phyloP scores from a whole-genome alignment of 2,113 vertebrate species.

The Tylochromis polylepis region DNA sequence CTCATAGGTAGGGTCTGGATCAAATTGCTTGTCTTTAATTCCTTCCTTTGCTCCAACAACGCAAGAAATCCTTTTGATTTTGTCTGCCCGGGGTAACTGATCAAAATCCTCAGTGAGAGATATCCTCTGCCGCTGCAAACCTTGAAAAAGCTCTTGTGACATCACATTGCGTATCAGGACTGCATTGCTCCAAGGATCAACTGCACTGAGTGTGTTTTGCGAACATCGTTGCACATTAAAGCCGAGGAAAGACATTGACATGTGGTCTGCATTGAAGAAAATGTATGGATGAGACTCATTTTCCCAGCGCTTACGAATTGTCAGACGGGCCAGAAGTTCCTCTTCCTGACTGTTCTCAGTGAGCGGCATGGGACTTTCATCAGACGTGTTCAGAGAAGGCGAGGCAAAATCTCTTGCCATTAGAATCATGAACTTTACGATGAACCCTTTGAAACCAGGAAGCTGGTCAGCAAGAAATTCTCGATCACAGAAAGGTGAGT shows the following conservation, averaged over 20 bases:
- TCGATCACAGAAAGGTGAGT: slow-evolving; percentile 72
- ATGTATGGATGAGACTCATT: slow-evolving; percentile 75
- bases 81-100: slow-evolving; percentile 55
- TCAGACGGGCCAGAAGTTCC: slow-evolving; percentile 40
- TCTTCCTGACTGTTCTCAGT: neutral
- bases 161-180: slow-evolving; percentile 70
- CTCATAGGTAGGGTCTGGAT: slow-evolving; percentile 78
- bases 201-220: slow-evolving; percentile 37
- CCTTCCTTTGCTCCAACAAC: slow-evolving; percentile 70
- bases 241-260: slow-evolving; percentile 78
- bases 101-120: slow-evolving; percentile 75
- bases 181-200: slow-evolving; percentile 54
- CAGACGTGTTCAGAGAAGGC: slow-evolving; percentile 69
- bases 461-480: slow-evolving; percentile 53
- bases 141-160: slow-evolving; percentile 51
- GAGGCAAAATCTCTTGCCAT: slow-evolving; percentile 79
- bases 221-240: slow-evolving; percentile 54
- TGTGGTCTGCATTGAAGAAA: slow-evolving; percentile 74
- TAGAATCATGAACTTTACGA: slow-evolving; percentile 78
- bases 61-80: slow-evolving; percentile 70
- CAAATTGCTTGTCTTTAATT: slow-evolving; percentile 36
- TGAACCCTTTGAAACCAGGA: slow-evolving; percentile 73
- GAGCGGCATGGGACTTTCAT: slow-evolving; percentile 54
- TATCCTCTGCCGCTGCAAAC: slow-evolving; percentile 63
- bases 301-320: slow-evolving; percentile 75